phyloP scores from a whole-genome alignment of 2,888 invertebrate genomes.

The Bursaphelenchus okinawaensis region DNA sequence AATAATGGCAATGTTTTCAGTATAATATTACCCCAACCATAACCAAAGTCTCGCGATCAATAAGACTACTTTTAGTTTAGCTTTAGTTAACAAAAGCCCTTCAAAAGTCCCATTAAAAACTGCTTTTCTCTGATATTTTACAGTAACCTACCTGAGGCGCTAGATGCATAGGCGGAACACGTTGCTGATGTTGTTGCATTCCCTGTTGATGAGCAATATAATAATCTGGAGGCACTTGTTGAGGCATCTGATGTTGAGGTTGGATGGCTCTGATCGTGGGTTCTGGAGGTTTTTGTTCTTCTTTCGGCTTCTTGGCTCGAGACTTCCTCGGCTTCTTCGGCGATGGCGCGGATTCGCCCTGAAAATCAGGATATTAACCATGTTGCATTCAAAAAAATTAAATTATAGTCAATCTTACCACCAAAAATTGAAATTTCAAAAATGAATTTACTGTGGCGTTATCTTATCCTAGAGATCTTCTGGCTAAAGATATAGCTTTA shows the following conservation, averaged over 20 bases:
- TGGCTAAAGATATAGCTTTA: too few species aligned
- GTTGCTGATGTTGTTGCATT: conserved; percentile 13
- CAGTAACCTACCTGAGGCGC: conserved; percentile 1
- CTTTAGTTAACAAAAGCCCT: too few species aligned
- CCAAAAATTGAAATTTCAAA: too few species aligned
- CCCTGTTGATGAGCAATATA: conserved; percentile 10
- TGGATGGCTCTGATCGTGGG: not conserved
- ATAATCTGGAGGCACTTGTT: conserved; percentile 5
- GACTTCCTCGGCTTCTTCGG: conserved; percentile 30
- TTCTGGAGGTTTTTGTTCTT: conserved; percentile 10
- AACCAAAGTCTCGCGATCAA: too few species aligned
- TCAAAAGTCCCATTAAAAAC: too few species aligned
- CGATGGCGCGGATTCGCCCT: conserved; percentile 14
- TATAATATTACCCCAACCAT: too few species aligned
- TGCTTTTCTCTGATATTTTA: not conserved
- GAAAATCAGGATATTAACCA: not conserved
- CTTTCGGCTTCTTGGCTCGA: conserved; percentile 31
- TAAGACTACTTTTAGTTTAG: too few species aligned
- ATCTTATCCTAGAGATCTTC: too few species aligned
- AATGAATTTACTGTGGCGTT: too few species aligned
- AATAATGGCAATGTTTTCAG: too few species aligned
- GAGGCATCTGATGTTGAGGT: conserved; percentile 2
- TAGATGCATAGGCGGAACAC: conserved; percentile 1
- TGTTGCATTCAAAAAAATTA: not conserved
- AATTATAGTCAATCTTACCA: not conserved